Percentiles rank a stretch among this genome's conserved stretches.
phyloP scores from a whole-genome alignment of 2,888 invertebrate species.

The Arenicola marina region DNA sequence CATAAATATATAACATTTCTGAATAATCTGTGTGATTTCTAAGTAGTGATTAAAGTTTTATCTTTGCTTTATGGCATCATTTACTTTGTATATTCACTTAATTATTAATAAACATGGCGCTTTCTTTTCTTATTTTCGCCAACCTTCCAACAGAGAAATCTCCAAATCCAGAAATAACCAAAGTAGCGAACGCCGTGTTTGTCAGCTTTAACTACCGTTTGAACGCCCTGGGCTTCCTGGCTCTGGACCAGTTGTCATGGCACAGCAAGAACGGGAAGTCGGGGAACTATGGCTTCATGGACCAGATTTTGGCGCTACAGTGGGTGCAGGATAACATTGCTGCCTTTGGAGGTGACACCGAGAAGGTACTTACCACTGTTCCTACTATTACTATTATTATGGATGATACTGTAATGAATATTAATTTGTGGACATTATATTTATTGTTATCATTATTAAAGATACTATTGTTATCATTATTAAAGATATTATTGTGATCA shows the following conservation, averaged over 20 bases:
- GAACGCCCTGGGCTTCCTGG: constrained; percentile 75
- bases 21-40: neutral
- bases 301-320: constrained; percentile 26
- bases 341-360: constrained; percentile 27
- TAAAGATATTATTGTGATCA: no score
- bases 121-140: no score
- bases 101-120: no score
- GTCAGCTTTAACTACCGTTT: constrained; percentile 85
- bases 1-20: neutral
- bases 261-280: constrained; percentile 9
- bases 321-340: constrained; percentile 31
- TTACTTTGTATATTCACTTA: no score
- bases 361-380: no score
- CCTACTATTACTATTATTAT: no score
- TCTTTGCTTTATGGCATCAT: no score
- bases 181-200: constrained; percentile 79
- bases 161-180: constrained; percentile 77
- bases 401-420: no score
- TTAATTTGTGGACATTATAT: no score
- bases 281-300: constrained; percentile 32
- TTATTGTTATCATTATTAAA: no score
- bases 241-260: constrained; percentile 59
- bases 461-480: no score
- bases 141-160: no score
- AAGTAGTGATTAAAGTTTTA: neutral